A percentile compares a stretch with the other conserved stretches of the same genome.
Conservation (phyloP, 2,113 vertebrate species). For the Erinaceus europaeus region DNA sequence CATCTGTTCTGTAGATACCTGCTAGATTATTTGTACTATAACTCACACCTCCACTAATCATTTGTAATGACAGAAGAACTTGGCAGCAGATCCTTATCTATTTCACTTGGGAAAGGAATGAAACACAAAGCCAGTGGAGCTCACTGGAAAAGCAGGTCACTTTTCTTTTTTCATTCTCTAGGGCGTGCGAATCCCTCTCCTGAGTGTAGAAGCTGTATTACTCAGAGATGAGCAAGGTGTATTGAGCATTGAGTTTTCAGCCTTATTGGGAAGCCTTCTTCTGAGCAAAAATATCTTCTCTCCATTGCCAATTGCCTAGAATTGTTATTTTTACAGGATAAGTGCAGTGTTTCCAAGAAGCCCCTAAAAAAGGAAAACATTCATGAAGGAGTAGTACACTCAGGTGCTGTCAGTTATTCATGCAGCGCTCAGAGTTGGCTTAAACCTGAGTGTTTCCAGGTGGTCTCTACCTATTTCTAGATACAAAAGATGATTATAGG, state of each 20-base stretch:
- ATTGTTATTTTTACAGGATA: background rate
- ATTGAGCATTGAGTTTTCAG: background rate
- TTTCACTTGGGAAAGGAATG: background rate
- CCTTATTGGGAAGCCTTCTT: background rate
- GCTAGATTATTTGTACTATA: conserved; percentile 21
- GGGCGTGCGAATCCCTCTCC: background rate
- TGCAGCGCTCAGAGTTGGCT: background rate
- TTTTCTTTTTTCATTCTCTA: background rate
- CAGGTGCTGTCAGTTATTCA: background rate
- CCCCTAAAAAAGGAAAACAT: background rate
- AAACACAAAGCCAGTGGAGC: conserved; percentile 8
- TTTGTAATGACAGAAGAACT: background rate
- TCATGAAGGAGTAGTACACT: background rate
- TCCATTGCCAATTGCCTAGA: background rate
- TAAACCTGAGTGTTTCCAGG: background rate
- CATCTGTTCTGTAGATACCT: conserved; percentile 14
- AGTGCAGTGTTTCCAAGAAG: background rate
- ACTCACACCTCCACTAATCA: conserved; percentile 2
- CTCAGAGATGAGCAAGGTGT: background rate
- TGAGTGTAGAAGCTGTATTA: background rate
- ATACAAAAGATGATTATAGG: background rate
- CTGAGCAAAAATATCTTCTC: background rate
- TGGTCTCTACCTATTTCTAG: background rate
- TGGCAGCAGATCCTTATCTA: background rate
- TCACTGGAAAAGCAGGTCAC: conserved; percentile 15